Evolutionary conservation across 2,797 vertebrate genomes (phyloP).

Genomic region (Falco rusticolus): DNA sequence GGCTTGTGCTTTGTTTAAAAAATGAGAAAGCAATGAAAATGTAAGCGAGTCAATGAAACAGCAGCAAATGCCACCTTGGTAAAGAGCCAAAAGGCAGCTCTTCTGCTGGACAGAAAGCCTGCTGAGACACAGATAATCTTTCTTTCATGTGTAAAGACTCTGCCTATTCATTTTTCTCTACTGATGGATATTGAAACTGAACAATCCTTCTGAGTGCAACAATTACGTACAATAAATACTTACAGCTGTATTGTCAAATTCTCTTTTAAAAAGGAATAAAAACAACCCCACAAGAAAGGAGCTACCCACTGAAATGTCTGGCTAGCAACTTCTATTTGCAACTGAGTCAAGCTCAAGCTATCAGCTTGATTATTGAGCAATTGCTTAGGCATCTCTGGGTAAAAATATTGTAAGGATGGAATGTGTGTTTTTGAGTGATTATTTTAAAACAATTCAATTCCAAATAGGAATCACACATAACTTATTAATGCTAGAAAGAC

Average conservation of each 20-base stretch:
- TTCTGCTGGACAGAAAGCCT: neutral
- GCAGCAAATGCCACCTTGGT: neutral
- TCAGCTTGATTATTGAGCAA: neutral
- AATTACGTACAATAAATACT: neutral
- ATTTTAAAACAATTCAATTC: neutral
- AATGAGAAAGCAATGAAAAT: neutral
- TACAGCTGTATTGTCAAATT: neutral
- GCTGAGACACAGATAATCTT: neutral
- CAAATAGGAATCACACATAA: neutral
- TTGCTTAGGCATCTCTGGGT: neutral
- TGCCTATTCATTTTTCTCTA: neutral
- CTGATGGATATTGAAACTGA: neutral
- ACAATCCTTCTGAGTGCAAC: neutral
- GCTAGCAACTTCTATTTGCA: neutral
- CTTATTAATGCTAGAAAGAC: neutral
- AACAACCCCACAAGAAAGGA: neutral
- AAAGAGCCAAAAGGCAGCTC: neutral
- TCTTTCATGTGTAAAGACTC: neutral
- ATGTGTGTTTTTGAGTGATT: neutral
- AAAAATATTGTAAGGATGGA: neutral
- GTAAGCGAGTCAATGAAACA: neutral
- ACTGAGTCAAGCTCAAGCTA: neutral
- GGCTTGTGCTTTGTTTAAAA: neutral
- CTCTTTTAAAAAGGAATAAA: neutral
- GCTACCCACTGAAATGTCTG: neutral